Evolutionary conservation across 2,797 vertebrate genomes (phyloP).

Genomic region (Nyctalus aviator): DNA sequence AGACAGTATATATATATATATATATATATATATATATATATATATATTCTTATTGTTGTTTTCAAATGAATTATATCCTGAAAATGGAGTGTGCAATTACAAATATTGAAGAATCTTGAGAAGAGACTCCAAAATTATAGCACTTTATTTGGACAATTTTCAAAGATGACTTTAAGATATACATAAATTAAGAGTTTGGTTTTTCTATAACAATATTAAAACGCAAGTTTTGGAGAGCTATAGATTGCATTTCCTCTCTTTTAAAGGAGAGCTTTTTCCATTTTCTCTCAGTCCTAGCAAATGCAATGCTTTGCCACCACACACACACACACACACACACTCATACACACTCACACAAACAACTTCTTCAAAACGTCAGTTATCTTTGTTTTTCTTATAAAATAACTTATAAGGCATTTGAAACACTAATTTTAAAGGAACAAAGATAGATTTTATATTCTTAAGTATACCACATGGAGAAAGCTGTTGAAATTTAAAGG

Average conservation of each 20-base stretch:
- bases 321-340: background rate
- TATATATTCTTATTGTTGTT: background rate
- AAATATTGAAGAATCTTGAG: constrained; percentile 59
- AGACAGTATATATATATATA: background rate
- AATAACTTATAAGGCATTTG: background rate
- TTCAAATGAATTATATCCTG: background rate
- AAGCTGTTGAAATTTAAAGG: background rate
- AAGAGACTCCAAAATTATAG: constrained; percentile 38
- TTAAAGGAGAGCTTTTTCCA: background rate
- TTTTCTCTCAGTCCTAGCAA: background rate
- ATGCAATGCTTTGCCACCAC: background rate
- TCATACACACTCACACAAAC: background rate
- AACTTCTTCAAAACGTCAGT: background rate
- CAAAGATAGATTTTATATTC: background rate
- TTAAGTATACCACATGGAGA: background rate
- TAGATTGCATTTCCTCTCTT: background rate
- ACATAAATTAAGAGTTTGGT: background rate
- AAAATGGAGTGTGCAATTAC: constrained; percentile 11
- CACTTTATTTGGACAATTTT: constrained; percentile 20
- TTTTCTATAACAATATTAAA: background rate
- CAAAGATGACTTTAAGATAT: background rate
- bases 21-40: background rate
- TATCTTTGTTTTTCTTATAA: constrained; percentile 1
- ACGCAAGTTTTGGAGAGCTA: background rate
- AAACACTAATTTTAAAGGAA: background rate